Conservation (phyloP, 2,797 vertebrate genomes). For the Typhlichthys subterraneus region DNA sequence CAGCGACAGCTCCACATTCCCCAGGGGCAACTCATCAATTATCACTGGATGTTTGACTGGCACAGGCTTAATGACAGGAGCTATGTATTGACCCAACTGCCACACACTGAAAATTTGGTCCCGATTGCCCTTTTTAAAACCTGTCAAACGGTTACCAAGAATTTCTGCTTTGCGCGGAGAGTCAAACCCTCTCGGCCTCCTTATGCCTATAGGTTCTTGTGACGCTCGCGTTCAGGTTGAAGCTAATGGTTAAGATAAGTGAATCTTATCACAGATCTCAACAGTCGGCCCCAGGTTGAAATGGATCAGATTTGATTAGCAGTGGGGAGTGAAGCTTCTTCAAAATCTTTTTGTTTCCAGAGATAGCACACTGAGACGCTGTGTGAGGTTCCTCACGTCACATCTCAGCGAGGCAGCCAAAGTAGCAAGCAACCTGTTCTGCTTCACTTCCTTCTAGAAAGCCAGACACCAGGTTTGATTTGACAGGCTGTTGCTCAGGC, state of each 20-base stretch:
- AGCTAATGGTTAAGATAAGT: slow-evolving; percentile 44
- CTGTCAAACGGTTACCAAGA: slow-evolving; percentile 63
- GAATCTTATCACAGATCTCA: slow-evolving; percentile 46
- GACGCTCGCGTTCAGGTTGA: slow-evolving; percentile 30
- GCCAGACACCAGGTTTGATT: slow-evolving; percentile 65
- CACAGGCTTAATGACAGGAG: slow-evolving; percentile 79
- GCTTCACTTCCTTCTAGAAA: slow-evolving; percentile 58
- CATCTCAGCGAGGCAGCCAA: slow-evolving; percentile 50
- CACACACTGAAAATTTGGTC: slow-evolving; percentile 70
- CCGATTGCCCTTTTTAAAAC: slow-evolving; percentile 66
- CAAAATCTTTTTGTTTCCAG: slow-evolving; percentile 44
- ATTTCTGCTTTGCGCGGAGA: slow-evolving; percentile 37
- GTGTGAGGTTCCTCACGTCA: slow-evolving; percentile 53
- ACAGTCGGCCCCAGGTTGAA: slow-evolving; percentile 44
- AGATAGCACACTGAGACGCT: slow-evolving; percentile 40
- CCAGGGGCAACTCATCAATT: slow-evolving; percentile 78
- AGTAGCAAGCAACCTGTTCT: slow-evolving; percentile 63
- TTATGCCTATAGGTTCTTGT: slow-evolving; percentile 29
- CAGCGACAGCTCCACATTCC: slow-evolving; percentile 65
- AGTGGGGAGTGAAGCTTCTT: slow-evolving; percentile 28
- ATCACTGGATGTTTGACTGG: slow-evolving; percentile 79
- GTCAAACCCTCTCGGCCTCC: slow-evolving; percentile 23
- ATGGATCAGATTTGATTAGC: slow-evolving; percentile 54
- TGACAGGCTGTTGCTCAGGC: slow-evolving; percentile 67
- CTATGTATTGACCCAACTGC: slow-evolving; percentile 76